Base-by-base conservation (phyloP, 2,113 vertebrate species). In the Sylvia atricapilla region DNA sequence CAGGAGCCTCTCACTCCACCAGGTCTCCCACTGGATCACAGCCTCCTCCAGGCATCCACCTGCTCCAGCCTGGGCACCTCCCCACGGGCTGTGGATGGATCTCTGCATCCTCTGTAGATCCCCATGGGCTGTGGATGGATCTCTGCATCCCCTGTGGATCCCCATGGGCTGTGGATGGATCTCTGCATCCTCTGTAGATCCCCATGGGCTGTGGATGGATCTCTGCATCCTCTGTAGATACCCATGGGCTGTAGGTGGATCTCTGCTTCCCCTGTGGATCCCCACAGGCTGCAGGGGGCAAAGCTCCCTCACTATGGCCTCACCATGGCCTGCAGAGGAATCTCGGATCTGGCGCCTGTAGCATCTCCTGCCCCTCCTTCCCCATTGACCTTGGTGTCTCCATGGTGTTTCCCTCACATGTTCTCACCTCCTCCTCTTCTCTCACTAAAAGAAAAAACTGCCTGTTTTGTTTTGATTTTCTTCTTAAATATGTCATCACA, bases 321-420 rank as follows among this genome's bases (percentile, higher is more conserved):
- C 41, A n/a, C 41, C 53, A 28, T 0, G 0, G 10, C 41, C 30
- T 59, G 73, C 44, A 60, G n/a, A 31, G n/a, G 9, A 49, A 60
- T 49, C 19, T 43, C 4, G 0, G 30, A 30, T 31, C 16, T 1
- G 1, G 22, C 1, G 0, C 35, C 58, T 33, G 46, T 28, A 62
- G 35, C 46, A 77, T 3, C 22, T 39, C 22, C 44, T 49, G 1
- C 7, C 9, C 7, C 4, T 39, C 4, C 16, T 33, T 20, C 58
- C 23, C n/a, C 13, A 25, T 22, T 21, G 35, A 33, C 35, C 22
- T 41, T 77, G 43, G 28, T 62, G 58, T 16, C 28, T 6, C 13
- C 17, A 7, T 10, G 30, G 33, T 39, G 10, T 39, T 63, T 63
- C 23, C 18, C 13, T 63, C 35, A 25, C 17, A 13, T 41, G 46